Evolutionary conservation across 2,888 invertebrate genomes (phyloP).

Genomic region (Dendrolimus houi): DNA sequence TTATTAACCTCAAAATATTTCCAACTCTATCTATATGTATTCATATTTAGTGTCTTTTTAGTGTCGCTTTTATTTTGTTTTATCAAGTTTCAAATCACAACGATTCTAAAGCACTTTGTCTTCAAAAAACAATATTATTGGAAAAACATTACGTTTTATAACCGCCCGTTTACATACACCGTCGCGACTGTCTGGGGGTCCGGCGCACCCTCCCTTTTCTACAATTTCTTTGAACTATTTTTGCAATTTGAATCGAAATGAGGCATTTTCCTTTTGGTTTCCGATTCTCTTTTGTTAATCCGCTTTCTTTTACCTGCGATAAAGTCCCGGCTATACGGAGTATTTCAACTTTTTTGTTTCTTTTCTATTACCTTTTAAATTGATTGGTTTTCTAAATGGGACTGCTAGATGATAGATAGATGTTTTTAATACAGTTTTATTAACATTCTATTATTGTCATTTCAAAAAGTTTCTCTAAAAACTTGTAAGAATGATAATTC

Average conservation of each 20-base stretch:
- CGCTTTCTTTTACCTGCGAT: constrained; percentile 7
- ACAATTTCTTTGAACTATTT: constrained; percentile 25
- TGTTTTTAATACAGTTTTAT: too few species aligned
- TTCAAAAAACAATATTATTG: too few species aligned
- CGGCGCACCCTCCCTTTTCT: background rate
- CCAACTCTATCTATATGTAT: too few species aligned
- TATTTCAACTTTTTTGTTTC: constrained; percentile 2
- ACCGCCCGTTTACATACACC: constrained; percentile 1
- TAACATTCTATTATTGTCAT: too few species aligned
- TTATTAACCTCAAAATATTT: too few species aligned
- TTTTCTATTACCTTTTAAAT: background rate
- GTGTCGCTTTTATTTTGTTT: too few species aligned
- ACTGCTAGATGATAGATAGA: background rate
- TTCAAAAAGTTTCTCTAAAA: too few species aligned
- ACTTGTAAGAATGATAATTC: too few species aligned
- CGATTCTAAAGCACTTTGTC: too few species aligned
- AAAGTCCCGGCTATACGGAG: constrained; percentile 9
- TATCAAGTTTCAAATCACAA: too few species aligned
- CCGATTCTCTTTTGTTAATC: constrained; percentile 19
- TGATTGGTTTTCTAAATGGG: background rate
- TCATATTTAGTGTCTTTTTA: too few species aligned
- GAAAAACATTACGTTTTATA: background rate
- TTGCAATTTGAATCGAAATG: constrained; percentile 26
- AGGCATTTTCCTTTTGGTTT: constrained; percentile 22
- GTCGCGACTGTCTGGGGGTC: constrained; percentile 8